Evolutionary conservation across 2,113 vertebrate genomes (phyloP), one percentile per base, ranked within the genome.

Genomic region (Saccopteryx leptura): DNA sequence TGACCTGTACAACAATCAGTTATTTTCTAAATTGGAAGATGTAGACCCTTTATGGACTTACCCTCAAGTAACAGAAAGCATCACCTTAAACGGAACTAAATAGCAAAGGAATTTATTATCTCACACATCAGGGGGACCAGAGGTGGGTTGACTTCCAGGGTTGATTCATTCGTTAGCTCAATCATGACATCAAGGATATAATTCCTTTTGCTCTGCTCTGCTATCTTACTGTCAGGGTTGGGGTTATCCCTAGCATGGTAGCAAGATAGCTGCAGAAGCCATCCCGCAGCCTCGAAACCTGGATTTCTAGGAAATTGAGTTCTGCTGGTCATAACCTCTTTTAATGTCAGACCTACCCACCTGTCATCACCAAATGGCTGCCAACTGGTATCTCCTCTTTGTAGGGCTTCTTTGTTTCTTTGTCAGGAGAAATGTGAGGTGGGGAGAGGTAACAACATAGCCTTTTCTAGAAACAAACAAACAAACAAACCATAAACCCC

Each of bases 271-370:
- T 66, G 24, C 11, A 71, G 26, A 80, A 81, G 23, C 18, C 33
- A 98, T 96, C 97, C 98, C 31, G 92, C 94, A 92, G 96, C 76
- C 85, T 96, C 56, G 5, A 96, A 97, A 96, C 96, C 97, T 97
- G 98, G 98, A 99, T 99, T 99, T 98, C 99, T 99, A 98, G 99
- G 99, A 99, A 99, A 99, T 99, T 98, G 98, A 97, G 87, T 98
- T 97, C 91, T 97, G 95, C 94, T 92, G 92, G 96, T 90, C 97
- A 96, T 93, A 94, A 95, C 94, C 95, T 97, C 89, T 82, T 63
- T 94, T 12, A 61, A n/a, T 69, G 23, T 63, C 83, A n/a, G 26
- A 76, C 4, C n/a, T 75, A 66, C 26, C n/a, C 81, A 87, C 46
- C 23, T 68, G 46, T 87, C 39, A 68, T 68, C 52, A 76, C 60